Conservation (phyloP, 2,888 invertebrate genomes). For the Aplocera efformata region DNA sequence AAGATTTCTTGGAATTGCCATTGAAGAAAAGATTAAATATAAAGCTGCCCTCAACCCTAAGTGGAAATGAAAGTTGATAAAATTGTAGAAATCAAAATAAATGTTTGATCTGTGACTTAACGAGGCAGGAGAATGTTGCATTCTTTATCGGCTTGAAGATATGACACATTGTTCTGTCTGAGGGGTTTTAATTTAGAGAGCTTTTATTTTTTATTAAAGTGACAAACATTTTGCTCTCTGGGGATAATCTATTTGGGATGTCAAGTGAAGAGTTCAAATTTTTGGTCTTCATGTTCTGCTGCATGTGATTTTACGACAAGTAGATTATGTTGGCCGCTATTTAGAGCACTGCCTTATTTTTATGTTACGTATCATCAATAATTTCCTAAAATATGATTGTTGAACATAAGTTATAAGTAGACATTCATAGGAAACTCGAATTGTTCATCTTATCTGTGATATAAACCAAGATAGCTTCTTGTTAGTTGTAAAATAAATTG, state of each 20-base stretch:
- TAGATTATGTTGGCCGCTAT: constrained; percentile 8
- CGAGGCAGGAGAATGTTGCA: constrained; percentile 56
- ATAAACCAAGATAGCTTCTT: constrained; percentile 44
- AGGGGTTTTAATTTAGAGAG: constrained; percentile 50
- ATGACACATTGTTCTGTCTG: constrained; percentile 58
- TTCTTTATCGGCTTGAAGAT: constrained; percentile 65
- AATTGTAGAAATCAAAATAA: constrained; percentile 22
- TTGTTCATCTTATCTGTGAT: constrained; percentile 49
- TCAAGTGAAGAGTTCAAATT: constrained; percentile 73
- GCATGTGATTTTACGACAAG: constrained; percentile 12
- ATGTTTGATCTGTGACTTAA: constrained; percentile 57
- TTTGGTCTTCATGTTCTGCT: constrained; percentile 42
- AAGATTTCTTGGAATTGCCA: constrained; percentile 25
- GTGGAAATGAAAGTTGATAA: constrained; percentile 26
- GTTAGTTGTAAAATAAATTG: constrained; percentile 26
- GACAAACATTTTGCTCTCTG: constrained; percentile 57
- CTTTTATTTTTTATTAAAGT: constrained; percentile 43
- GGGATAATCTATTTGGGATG: constrained; percentile 60
- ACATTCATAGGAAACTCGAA: constrained; percentile 24
- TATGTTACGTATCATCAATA: constrained; percentile 12
- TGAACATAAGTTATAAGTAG: constrained; percentile 10
- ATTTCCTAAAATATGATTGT: constrained; percentile 14
- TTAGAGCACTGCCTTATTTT: constrained; percentile 24
- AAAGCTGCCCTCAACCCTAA: constrained; percentile 32
- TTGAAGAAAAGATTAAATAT: constrained; percentile 16